A percentile compares a stretch with the other conserved stretches of the same genome.
Evolutionary conservation across 2,113 vertebrate genomes (phyloP).

Genomic region (Ivindomyrus marchei): DNA sequence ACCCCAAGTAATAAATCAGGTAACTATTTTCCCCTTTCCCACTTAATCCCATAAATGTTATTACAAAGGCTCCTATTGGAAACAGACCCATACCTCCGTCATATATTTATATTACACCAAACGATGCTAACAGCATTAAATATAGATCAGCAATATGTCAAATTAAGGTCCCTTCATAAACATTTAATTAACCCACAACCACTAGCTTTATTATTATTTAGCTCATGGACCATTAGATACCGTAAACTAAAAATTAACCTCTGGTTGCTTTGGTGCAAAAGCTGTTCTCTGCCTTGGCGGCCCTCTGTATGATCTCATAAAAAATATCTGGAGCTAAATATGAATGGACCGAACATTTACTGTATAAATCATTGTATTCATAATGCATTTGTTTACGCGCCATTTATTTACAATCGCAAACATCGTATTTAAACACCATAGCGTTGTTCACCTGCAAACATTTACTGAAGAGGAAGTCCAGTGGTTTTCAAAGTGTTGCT

Average conservation of each 20-base stretch:
- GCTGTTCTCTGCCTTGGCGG: constrained; percentile 31
- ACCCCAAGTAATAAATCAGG: constrained; percentile 69
- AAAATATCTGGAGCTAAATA: constrained; percentile 12
- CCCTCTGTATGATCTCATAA: constrained; percentile 43
- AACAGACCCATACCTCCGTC: constrained; percentile 50
- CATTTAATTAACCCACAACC: constrained; percentile 50
- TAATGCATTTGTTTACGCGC: neutral
- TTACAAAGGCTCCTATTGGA: constrained; percentile 60
- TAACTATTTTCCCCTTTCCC: constrained; percentile 66
- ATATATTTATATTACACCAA: constrained; percentile 51
- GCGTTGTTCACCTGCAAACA: constrained; percentile 24
- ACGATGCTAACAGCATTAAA: constrained; percentile 42
- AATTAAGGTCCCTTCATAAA: constrained; percentile 52
- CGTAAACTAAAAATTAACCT: constrained; percentile 60
- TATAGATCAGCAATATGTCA: constrained; percentile 49
- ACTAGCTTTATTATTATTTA: constrained; percentile 56
- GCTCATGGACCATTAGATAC: constrained; percentile 51
- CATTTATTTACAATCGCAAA: neutral
- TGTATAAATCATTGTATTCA: neutral
- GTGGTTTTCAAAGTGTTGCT: neutral
- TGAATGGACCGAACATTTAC: constrained; percentile 21
- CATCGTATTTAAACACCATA: neutral
- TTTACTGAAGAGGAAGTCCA: constrained; percentile 15
- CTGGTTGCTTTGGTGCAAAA: constrained; percentile 50
- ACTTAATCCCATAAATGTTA: constrained; percentile 72